Conservation (phyloP, 2,113 vertebrate species). For the Paratilapia polleni region DNA sequence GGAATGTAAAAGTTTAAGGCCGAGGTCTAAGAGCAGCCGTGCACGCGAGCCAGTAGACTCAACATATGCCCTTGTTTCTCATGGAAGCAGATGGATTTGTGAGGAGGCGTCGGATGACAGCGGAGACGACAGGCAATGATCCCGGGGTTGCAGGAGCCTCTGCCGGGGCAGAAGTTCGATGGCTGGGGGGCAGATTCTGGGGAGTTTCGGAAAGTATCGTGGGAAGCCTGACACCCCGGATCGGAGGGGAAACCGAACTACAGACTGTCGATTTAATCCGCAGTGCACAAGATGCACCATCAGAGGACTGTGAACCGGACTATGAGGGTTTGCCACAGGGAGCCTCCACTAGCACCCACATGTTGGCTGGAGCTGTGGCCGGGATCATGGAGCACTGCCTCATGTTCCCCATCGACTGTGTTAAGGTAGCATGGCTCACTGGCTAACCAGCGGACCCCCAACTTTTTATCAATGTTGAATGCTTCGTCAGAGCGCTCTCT, state of each 20-base stretch:
- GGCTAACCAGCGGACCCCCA: neutral
- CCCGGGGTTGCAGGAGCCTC: constrained; percentile 83
- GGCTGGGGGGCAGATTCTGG: constrained; percentile 79
- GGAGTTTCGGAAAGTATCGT: constrained; percentile 82
- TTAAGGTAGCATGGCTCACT: constrained; percentile 87
- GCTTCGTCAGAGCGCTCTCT: neutral
- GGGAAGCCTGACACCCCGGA: constrained; percentile 73
- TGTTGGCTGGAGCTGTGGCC: constrained; percentile 94
- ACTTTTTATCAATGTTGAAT: neutral
- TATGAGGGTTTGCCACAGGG: constrained; percentile 94
- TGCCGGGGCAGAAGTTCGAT: constrained; percentile 82
- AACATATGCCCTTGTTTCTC: constrained; percentile 43
- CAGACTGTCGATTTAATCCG: constrained; percentile 60
- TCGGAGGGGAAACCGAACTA: constrained; percentile 73
- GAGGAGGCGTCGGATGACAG: constrained; percentile 79
- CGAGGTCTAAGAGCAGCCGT: neutral
- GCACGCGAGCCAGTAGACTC: neutral
- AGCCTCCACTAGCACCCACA: constrained; percentile 93
- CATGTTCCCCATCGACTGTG: constrained; percentile 98
- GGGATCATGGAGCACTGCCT: constrained; percentile 97
- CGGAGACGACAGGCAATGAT: constrained; percentile 80
- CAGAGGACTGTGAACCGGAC: constrained; percentile 81
- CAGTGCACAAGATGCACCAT: constrained; percentile 48
- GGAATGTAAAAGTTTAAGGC: constrained; percentile 63
- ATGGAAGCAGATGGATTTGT: constrained; percentile 85